Percentiles rank a stretch among this genome's conserved stretches.
Evolutionary conservation across 2,888 invertebrate genomes (phyloP).

Genomic region (Nephrocerus scutellatus): DNA sequence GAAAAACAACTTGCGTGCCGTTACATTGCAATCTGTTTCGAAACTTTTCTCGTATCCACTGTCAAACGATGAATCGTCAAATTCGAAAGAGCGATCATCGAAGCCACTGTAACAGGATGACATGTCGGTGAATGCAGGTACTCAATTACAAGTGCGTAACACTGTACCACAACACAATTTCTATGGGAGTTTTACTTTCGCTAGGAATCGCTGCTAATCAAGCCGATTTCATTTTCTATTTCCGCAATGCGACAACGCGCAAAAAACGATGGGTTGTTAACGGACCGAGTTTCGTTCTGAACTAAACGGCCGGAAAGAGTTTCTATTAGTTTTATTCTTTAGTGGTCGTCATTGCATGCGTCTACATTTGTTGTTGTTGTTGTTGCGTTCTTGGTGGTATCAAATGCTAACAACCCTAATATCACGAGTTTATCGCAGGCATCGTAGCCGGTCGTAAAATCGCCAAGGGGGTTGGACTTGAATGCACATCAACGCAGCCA

Average conservation of each 20-base stretch:
- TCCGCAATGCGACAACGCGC: constrained; percentile 1
- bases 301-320: constrained; percentile 39
- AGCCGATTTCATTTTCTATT: constrained; percentile 8
- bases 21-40: constrained; percentile 48
- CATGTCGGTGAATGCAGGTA: too few relatives aligned
- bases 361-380: constrained; percentile 17
- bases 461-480: constrained; percentile 42
- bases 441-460: constrained; percentile 42
- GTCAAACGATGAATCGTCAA: constrained; percentile 60
- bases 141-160: too few relatives aligned
- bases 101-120: constrained; percentile 35
- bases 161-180: neutral
- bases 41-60: constrained; percentile 71
- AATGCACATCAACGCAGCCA: constrained; percentile 18
- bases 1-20: constrained; percentile 44
- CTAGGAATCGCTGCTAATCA: constrained; percentile 8
- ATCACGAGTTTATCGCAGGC: constrained; percentile 18
- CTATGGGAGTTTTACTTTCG: neutral
- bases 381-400: constrained; percentile 33
- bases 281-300: constrained; percentile 41
- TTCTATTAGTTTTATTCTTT: constrained; percentile 40
- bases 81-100: constrained; percentile 44
- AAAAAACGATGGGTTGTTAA: constrained; percentile 20
- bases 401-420: neutral
- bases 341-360: constrained; percentile 19